Percentiles rank a stretch among this genome's conserved stretches.
phyloP scores from a whole-genome alignment of 2,888 invertebrate species.

The Macroteleia sp. region DNA sequence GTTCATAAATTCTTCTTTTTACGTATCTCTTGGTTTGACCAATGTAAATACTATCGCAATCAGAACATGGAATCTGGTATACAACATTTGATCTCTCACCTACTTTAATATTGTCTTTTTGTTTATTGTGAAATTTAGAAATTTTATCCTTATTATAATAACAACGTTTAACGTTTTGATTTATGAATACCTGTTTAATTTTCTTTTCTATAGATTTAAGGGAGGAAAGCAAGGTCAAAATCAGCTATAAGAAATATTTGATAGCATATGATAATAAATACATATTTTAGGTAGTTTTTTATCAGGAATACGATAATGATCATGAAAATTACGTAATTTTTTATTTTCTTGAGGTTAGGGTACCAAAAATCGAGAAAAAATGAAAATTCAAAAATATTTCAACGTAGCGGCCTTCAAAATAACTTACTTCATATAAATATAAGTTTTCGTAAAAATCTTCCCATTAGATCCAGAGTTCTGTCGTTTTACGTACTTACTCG shows the following conservation, averaged over 20 bases:
- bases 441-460: neutral
- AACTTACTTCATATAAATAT: neutral
- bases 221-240: neutral
- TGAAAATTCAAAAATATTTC: neutral
- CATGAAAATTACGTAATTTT: neutral
- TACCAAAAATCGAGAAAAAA: constrained; percentile 1
- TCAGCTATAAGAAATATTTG: constrained; percentile 1
- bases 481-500: neutral
- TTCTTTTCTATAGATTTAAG: too few relatives aligned
- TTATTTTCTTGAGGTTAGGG: neutral
- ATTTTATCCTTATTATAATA: too few relatives aligned
- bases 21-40: too few relatives aligned
- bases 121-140: too few relatives aligned
- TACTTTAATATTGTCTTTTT: too few relatives aligned
- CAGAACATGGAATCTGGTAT: too few relatives aligned
- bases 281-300: constrained; percentile 1
- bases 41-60: too few relatives aligned
- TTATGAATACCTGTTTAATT: too few relatives aligned
- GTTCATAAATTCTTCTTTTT: too few relatives aligned
- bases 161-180: too few relatives aligned
- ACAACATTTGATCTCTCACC: too few relatives aligned
- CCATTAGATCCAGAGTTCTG: neutral
- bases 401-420: neutral
- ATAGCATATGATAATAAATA: neutral
- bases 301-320: neutral